A percentile compares a stretch with the other conserved stretches of the same genome.
Conservation (phyloP, 2,113 vertebrate species). For the Oryzias curvinotus region DNA sequence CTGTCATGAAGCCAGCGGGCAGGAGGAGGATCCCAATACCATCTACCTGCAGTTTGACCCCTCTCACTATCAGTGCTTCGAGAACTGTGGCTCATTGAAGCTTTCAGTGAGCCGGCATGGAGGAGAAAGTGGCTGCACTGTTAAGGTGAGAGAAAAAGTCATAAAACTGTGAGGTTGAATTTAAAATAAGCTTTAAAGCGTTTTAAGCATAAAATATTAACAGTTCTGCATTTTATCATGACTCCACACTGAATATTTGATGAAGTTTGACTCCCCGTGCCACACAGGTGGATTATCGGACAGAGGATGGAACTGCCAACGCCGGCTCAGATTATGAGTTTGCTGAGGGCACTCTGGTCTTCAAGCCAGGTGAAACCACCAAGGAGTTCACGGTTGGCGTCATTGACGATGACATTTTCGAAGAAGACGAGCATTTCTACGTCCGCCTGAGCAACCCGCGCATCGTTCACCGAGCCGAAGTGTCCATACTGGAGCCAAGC, state of each 20-base stretch:
- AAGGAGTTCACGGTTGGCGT: slow-evolving; percentile 83
- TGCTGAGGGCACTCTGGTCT: slow-evolving; percentile 82
- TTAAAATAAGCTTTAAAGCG: slow-evolving; percentile 21
- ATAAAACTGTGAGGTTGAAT: slow-evolving; percentile 20
- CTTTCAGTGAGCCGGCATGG: slow-evolving; percentile 77
- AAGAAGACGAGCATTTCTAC: slow-evolving; percentile 86
- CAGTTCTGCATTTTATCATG: slow-evolving; percentile 39
- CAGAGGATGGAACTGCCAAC: slow-evolving; percentile 83
- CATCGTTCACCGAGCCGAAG: slow-evolving; percentile 71
- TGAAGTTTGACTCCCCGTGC: slow-evolving; percentile 4
- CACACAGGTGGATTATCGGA: slow-evolving; percentile 82
- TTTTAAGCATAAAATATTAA: slow-evolving; percentile 27
- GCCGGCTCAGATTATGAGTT: slow-evolving; percentile 87
- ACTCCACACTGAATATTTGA: slow-evolving; percentile 41
- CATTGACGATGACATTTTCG: slow-evolving; percentile 87
- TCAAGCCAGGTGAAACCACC: slow-evolving; percentile 80
- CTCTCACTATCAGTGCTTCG: slow-evolving; percentile 84
- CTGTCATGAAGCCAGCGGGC: slow-evolving; percentile 77
- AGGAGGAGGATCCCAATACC: slow-evolving; percentile 81
- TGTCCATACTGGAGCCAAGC: slow-evolving; percentile 72
- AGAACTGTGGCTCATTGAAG: slow-evolving; percentile 84
- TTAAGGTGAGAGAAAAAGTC: slow-evolving; percentile 68
- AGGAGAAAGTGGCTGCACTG: slow-evolving; percentile 77
- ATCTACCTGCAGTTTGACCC: slow-evolving; percentile 83
- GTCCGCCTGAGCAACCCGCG: slow-evolving; percentile 83